phyloP scores from a whole-genome alignment of 2,888 invertebrate species.

The Mythimna ferrago region DNA sequence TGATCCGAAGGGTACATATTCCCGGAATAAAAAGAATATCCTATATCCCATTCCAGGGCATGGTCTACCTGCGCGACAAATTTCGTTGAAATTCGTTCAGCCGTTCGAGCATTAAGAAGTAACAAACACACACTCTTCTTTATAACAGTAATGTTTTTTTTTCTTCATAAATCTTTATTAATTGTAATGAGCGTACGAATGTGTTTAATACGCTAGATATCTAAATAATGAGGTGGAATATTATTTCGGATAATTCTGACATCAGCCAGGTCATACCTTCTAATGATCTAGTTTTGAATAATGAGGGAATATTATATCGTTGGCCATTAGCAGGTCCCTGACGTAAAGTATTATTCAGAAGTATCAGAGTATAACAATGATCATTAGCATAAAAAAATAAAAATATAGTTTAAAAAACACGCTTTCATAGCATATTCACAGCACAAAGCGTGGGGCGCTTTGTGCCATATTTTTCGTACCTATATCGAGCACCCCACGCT shows the following conservation, averaged over 20 bases:
- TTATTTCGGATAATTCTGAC: conserved; percentile 27
- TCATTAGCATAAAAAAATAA: background rate
- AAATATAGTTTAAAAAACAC: too few species aligned
- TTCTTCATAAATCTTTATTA: background rate
- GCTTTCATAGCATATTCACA: too few species aligned
- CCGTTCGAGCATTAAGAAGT: too few species aligned
- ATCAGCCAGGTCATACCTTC: background rate
- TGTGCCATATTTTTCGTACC: too few species aligned
- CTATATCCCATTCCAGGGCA: too few species aligned
- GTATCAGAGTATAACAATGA: background rate
- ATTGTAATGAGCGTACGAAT: background rate
- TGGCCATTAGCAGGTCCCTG: background rate
- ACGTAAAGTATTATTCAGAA: background rate
- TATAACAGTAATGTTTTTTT: background rate
- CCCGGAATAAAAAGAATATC: too few species aligned
- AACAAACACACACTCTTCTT: too few species aligned
- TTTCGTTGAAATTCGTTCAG: too few species aligned
- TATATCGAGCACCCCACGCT: too few species aligned
- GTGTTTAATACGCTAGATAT: background rate
- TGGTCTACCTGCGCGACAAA: too few species aligned
- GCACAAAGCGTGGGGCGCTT: too few species aligned
- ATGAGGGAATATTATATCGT: conserved; percentile 4
- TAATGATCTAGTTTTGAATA: conserved; percentile 28
- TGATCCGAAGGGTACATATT: too few species aligned
- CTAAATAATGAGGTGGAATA: background rate